phyloP scores from a whole-genome alignment of 2,888 invertebrate genomes.

The Disparrhopalites patrizii region DNA sequence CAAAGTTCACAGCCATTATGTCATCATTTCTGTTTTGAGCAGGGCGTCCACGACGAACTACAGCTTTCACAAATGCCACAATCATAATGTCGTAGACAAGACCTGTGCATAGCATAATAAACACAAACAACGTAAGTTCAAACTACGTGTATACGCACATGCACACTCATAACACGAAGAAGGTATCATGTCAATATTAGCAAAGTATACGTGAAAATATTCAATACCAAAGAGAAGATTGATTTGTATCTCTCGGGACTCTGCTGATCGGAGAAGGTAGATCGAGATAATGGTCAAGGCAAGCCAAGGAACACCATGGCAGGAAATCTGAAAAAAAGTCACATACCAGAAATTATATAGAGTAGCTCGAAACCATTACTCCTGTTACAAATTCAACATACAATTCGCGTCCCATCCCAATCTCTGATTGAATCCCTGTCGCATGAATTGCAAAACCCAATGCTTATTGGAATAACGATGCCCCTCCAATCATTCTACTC shows the following conservation, averaged over 20 bases:
- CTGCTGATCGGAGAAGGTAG: slow-evolving; percentile 66
- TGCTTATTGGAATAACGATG: too few species aligned
- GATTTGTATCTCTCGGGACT: slow-evolving; percentile 73
- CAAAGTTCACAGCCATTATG: slow-evolving; percentile 58
- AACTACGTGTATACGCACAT: too few species aligned
- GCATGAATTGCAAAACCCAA: too few species aligned
- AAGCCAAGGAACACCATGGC: slow-evolving; percentile 86
- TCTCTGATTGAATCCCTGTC: too few species aligned
- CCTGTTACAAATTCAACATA: too few species aligned
- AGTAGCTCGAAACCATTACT: too few species aligned
- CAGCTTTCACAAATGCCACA: slow-evolving; percentile 72
- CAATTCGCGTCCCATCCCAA: too few species aligned
- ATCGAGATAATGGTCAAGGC: slow-evolving; percentile 70
- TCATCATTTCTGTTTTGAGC: slow-evolving; percentile 63
- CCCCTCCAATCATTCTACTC: too few species aligned
- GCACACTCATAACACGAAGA: too few species aligned
- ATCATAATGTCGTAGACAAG: slow-evolving; percentile 74
- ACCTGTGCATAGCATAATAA: slow-evolving; percentile 58
- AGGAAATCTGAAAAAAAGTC: slow-evolving; percentile 63
- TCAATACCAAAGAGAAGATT: slow-evolving; percentile 74
- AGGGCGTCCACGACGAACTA: slow-evolving; percentile 73
- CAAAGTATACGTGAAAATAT: neutral
- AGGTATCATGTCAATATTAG: too few species aligned
- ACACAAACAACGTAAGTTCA: too few species aligned
- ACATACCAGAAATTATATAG: neutral